Percentiles rank a stretch among this genome's conserved stretches.
Evolutionary conservation across 2,113 vertebrate genomes (phyloP).

Genomic region (Otus sunia): DNA sequence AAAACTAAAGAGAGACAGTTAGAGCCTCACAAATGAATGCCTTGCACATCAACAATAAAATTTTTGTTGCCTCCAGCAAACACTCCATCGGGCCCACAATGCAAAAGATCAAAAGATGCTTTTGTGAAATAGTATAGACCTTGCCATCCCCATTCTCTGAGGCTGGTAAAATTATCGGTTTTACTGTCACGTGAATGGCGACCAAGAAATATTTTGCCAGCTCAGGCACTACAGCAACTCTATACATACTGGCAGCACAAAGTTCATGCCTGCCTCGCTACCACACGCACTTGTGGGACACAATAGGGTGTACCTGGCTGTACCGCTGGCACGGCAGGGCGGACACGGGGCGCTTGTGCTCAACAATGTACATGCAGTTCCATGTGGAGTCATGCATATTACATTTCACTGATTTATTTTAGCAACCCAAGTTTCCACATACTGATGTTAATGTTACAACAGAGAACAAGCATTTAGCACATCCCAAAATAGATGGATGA

Average conservation of each 20-base stretch:
- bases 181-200: background rate
- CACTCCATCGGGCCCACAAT: background rate
- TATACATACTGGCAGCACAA: background rate
- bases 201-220: background rate
- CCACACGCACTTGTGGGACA: background rate
- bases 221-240: background rate
- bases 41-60: background rate
- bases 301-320: background rate
- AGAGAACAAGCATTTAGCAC: slow-evolving; percentile 69
- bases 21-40: background rate
- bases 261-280: background rate
- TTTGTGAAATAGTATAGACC: background rate
- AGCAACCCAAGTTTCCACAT: slow-evolving; percentile 65
- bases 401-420: slow-evolving; percentile 72
- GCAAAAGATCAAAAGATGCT: background rate
- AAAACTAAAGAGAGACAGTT: background rate
- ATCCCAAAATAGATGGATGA: slow-evolving; percentile 64
- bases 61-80: background rate
- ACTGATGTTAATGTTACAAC: slow-evolving; percentile 69
- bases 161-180: background rate
- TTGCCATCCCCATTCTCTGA: background rate
- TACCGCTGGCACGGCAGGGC: background rate
- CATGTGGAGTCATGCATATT: slow-evolving; percentile 58
- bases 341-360: background rate
- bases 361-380: slow-evolving; percentile 55